Conservation (phyloP, 2,113 vertebrate species). For the Pelodiscus sinensis region DNA sequence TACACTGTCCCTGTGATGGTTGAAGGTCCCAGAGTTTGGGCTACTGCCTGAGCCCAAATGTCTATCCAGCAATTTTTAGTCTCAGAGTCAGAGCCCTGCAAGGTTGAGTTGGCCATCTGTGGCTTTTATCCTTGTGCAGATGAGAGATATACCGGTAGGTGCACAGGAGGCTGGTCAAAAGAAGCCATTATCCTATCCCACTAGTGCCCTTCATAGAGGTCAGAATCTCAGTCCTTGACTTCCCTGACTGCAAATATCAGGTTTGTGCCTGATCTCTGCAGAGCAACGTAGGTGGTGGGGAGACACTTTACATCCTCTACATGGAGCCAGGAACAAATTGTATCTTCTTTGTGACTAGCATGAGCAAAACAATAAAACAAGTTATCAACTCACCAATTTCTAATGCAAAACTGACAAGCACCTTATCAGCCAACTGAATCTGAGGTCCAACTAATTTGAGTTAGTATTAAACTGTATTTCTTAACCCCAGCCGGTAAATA, state of each 20-base stretch:
- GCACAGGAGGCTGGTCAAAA: neutral
- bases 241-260: fast-evolving
- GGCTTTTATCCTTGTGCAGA: neutral
- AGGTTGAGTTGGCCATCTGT: neutral
- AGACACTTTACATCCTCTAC: neutral
- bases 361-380: neutral
- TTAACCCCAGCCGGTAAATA: neutral
- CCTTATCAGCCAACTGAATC: neutral
- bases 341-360: neutral
- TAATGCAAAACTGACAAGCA: neutral
- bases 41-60: neutral
- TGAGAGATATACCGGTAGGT: neutral
- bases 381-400: neutral
- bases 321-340: neutral
- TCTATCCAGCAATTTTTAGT: neutral
- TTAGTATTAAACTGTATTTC: neutral
- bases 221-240: neutral
- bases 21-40: neutral
- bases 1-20: neutral
- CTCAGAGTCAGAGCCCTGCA: neutral
- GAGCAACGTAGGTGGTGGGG: neutral
- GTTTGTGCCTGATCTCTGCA: neutral
- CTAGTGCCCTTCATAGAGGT: neutral
- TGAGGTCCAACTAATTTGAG: neutral
- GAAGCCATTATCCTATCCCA: fast-evolving